A percentile compares a stretch with the other conserved stretches of the same genome.
phyloP scores from a whole-genome alignment of 2,113 vertebrate species.

The Hypocryptadius cinnamomeus region DNA sequence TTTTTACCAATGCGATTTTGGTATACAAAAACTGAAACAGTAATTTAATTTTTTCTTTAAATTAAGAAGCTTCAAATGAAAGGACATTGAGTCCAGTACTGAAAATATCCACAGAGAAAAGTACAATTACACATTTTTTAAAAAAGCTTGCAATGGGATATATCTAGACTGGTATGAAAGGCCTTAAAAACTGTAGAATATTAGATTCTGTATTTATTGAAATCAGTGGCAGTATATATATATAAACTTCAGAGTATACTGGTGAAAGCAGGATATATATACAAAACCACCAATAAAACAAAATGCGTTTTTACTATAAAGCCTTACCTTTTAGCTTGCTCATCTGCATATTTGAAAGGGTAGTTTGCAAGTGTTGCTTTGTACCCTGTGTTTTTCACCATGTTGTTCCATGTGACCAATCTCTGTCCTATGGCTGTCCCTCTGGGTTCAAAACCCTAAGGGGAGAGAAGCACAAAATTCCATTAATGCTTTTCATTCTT shows the following conservation, averaged over 20 bases:
- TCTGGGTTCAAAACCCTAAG: slow-evolving; percentile 93
- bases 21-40: neutral
- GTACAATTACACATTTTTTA: neutral
- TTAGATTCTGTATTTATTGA: neutral
- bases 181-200: neutral
- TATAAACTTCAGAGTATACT: neutral
- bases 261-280: neutral
- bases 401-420: slow-evolving; percentile 98
- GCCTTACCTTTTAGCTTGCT: slow-evolving; percentile 94
- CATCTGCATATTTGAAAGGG: slow-evolving; percentile 97
- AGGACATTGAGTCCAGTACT: neutral
- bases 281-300: neutral
- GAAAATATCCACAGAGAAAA: neutral
- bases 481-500: slow-evolving; percentile 11
- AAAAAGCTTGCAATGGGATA: neutral
- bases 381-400: slow-evolving; percentile 99
- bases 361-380: slow-evolving; percentile 97
- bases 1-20: neutral
- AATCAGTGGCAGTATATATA: neutral
- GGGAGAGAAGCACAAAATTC: slow-evolving; percentile 22
- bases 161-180: neutral
- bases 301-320: neutral
- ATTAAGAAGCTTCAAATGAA: neutral
- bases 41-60: neutral
- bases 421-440: slow-evolving; percentile 95